A percentile compares a stretch with the other conserved stretches of the same genome.
phyloP scores from a whole-genome alignment of 2,113 vertebrate species.

The Eubucco bourcierii region DNA sequence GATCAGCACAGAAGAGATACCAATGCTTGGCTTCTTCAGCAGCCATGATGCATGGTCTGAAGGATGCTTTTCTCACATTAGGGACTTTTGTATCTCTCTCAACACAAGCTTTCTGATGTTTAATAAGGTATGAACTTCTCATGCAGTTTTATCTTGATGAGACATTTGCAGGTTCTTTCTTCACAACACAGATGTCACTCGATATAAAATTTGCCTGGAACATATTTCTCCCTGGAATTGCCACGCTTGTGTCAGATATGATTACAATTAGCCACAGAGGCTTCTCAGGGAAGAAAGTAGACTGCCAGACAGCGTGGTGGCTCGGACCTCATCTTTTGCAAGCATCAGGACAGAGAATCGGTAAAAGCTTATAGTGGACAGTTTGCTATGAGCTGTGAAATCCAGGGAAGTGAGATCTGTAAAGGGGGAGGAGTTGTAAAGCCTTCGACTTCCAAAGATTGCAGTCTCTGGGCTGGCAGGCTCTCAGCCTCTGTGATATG shows the following conservation, averaged over 20 bases:
- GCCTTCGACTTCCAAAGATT: not conserved
- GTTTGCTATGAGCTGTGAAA: not conserved
- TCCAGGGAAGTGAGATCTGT: not conserved
- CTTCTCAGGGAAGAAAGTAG: not conserved
- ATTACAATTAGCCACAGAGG: not conserved
- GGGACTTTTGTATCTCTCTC: not conserved
- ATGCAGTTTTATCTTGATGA: not conserved
- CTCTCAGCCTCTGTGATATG: not conserved
- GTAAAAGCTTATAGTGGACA: rapidly evolving
- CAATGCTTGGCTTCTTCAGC: not conserved
- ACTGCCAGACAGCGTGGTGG: rapidly evolving
- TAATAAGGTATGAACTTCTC: not conserved
- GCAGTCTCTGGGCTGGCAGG: not conserved
- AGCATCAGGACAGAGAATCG: not conserved
- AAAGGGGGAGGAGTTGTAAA: not conserved
- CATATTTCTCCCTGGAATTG: not conserved
- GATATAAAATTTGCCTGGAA: not conserved
- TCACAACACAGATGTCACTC: not conserved
- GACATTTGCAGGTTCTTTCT: not conserved
- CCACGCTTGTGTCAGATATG: not conserved
- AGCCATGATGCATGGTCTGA: not conserved
- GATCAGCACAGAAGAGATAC: not conserved
- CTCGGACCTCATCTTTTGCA: not conserved
- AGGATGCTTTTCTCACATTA: not conserved
- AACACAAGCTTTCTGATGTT: not conserved